These are phyloP conservation scores for Oceanodroma tethys DNA, from an alignment of 2,113 vertebrate species.

Conservation along the genomic window DNA sequence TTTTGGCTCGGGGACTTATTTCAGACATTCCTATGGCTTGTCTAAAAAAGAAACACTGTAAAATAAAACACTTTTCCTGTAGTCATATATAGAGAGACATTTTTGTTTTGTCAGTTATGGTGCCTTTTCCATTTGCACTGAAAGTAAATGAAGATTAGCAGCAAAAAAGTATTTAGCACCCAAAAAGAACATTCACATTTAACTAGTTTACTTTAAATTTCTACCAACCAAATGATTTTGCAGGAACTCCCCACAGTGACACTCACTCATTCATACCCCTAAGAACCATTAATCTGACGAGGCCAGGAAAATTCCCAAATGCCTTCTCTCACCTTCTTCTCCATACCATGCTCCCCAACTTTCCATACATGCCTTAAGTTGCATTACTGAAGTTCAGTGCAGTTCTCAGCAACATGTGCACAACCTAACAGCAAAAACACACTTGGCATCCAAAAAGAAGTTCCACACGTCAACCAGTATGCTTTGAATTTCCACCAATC, in stretches of 20 bases:
- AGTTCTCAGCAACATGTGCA: rapidly evolving
- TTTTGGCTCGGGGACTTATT: background rate
- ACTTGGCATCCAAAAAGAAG: background rate
- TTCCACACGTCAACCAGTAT: background rate
- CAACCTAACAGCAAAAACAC: background rate
- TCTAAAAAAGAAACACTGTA: background rate
- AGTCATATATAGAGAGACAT: background rate
- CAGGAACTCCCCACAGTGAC: background rate
- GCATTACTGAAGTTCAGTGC: background rate
- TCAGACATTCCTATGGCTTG: background rate
- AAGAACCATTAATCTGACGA: background rate
- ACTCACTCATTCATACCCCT: background rate
- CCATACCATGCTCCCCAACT: background rate
- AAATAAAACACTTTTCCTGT: background rate
- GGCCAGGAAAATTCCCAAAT: background rate
- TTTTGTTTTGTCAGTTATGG: background rate
- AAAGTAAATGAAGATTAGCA: background rate
- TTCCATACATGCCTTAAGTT: background rate
- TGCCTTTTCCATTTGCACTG: background rate
- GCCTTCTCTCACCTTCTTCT: background rate
- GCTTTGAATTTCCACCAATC: background rate
- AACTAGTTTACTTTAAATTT: background rate
- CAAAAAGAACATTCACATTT: background rate
- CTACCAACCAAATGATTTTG: background rate
- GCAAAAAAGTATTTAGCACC: background rate